Evolutionary conservation across 2,888 invertebrate species (phyloP).

Genomic region (Hydrotaea diabolus): DNA sequence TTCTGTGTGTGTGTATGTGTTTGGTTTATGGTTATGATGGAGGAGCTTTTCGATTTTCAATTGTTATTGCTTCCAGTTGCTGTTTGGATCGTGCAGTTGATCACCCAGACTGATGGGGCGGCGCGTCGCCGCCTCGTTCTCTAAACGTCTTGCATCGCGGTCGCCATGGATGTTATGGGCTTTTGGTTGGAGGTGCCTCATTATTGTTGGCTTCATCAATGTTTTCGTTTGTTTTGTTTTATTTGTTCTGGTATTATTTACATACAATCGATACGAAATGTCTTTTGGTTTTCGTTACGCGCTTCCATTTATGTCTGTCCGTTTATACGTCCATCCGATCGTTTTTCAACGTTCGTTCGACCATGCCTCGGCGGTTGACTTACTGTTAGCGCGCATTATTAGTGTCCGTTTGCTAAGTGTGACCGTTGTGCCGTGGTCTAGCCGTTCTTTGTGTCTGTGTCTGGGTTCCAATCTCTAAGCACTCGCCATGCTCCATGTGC

Average conservation of each 20-base stretch:
- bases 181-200: no score
- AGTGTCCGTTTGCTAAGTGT: background rate
- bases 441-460: background rate
- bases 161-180: no score
- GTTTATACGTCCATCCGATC: no score
- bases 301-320: background rate
- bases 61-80: conserved; percentile 5
- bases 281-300: background rate
- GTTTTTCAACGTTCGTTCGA: background rate
- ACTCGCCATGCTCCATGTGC: background rate
- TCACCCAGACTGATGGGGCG: no score
- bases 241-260: background rate
- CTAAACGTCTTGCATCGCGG: background rate
- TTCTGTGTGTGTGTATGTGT: background rate
- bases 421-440: background rate
- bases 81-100: background rate
- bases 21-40: conserved; percentile 13
- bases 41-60: background rate
- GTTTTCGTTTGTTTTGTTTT: no score
- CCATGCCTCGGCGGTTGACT: conserved; percentile 7
- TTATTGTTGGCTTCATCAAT: no score
- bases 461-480: background rate
- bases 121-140: background rate
- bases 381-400: conserved; percentile 7
- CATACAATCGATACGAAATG: conserved; percentile 22